Base-by-base conservation (phyloP, 2,888 invertebrate species). In the Tineola bisselliella region DNA sequence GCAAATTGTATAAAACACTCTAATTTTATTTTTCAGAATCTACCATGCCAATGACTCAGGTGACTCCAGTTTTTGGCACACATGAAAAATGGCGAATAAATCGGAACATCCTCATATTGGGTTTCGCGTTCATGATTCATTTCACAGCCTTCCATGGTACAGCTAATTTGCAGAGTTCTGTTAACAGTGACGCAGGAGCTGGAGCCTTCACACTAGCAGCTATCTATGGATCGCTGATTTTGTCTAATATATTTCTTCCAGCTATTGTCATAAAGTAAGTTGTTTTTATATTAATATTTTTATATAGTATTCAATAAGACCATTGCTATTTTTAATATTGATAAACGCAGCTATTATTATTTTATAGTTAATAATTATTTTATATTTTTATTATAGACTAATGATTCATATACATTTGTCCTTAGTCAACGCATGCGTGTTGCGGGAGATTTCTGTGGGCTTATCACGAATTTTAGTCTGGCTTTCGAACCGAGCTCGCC, bases 131-230 rank as follows among this genome's bases (percentile, higher is more conserved):
- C 80, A 93, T 97, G 91, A 90, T 97, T 67, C 93, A 95, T 67
- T 95, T 98, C 82, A 97, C 96, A 0, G 96, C 97, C 5, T 98
- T 96, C 77, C 95, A 93, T 80, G 94, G 94, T 4, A 91, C 93
- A 1, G 92, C 93, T 59, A 94, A 94, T 77, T 86, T 94, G 44
- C 94, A 94, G 80, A 95, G 95, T 73, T 95, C 94, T 0, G 90
- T 96, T 61, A 95, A 96, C 77, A 91, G 92, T 15, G 93, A 93
- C 69, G 92, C 90, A 1, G 93, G 94, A 0, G 86, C 96, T 0
- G 97, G 97, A 1, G 92, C 94, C 1, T 93, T 93, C 66, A 95
- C 95, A 0, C 79, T 96, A 60, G 93, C 95, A 0, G 91, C 95
- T 5, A 92, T 97, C 66, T 98, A 98, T 79, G 94, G 92, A 60